Evolutionary conservation across 2,113 vertebrate species (phyloP).

Genomic region (Malurus alboscapulatus): DNA sequence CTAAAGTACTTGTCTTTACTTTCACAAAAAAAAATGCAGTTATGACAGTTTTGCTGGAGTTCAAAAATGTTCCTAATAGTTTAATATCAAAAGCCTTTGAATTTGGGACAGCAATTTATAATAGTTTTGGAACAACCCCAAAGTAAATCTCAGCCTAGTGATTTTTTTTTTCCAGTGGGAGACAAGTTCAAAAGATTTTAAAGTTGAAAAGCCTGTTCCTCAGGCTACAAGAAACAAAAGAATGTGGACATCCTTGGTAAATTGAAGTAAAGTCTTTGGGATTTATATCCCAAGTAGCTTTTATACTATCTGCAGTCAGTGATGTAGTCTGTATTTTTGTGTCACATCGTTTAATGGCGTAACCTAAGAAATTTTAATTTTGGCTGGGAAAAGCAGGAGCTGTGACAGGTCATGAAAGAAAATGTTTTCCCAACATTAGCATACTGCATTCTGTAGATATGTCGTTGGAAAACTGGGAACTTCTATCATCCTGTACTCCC

Average conservation of each 20-base stretch:
- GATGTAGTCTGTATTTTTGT: background rate
- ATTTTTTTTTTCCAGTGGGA: background rate
- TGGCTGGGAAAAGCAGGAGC: background rate
- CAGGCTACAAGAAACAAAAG: background rate
- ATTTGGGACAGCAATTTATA: background rate
- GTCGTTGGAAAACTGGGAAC: background rate
- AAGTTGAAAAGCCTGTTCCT: background rate
- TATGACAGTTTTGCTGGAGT: background rate
- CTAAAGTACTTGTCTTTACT: background rate
- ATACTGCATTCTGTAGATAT: background rate
- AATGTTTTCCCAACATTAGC: background rate
- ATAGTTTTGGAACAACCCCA: background rate
- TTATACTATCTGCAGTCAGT: background rate
- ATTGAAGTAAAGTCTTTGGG: background rate
- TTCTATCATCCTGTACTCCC: background rate
- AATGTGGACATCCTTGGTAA: background rate
- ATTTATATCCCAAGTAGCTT: background rate
- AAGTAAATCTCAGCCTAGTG: background rate
- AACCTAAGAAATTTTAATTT: background rate
- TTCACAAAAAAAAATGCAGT: background rate
- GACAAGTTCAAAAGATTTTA: slow-evolving; percentile 6
- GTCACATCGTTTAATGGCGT: background rate
- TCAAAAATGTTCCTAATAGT: background rate
- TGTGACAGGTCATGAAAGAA: background rate
- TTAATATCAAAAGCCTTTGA: background rate